Base-by-base conservation (phyloP, 2,113 vertebrate species). In the Hippopotamus amphibius region DNA sequence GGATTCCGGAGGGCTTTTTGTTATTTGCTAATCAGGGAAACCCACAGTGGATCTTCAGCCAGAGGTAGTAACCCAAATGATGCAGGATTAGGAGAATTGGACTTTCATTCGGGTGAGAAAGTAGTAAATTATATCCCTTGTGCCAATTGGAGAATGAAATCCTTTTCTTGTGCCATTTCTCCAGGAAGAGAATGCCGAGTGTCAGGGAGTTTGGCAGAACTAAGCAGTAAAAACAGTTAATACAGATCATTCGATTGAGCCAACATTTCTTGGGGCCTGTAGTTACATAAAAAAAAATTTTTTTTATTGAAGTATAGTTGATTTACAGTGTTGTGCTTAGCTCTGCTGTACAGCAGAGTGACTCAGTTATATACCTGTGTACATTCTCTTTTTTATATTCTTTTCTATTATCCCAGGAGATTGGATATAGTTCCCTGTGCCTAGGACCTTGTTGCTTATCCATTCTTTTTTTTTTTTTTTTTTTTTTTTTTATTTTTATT, bases 191-290 rank as follows among this genome's bases (percentile, higher is more conserved):
- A 10, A 65, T 37, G 41, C 48, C 66, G 81, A 72, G 65, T 96
- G 46, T 76, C 53, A 95, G 9, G 22, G 33, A 95, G 93, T 86
- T 95, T 71, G 90, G 63, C 19, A 77, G 37, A 97, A 87, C 37
- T 43, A 61, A 95, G 37, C 22, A 59, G 61, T 48, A 66, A 43
- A 82, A 95, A 69, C 16, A 85, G 53, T n/a, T 50, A 92, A 79
- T 71, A 61, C 26, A 72, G 55, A 68, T 69, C 59, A 68, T 82
- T 89, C 82, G 61, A 94, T 50, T n/a, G 50, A 87, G 50, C 41
- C 76, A 80, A 19, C 13, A 43, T 90, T 96, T 96, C 53, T 59
- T 55, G 26, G 55, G 61, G 63, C n/a, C 68, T 83, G 37, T 37
- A 37, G 37, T 37, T 37, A 2, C 2, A 37, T 37, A 37, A 37